phyloP scores from a whole-genome alignment of 2,888 invertebrate genomes.

The Archips xylosteana region DNA sequence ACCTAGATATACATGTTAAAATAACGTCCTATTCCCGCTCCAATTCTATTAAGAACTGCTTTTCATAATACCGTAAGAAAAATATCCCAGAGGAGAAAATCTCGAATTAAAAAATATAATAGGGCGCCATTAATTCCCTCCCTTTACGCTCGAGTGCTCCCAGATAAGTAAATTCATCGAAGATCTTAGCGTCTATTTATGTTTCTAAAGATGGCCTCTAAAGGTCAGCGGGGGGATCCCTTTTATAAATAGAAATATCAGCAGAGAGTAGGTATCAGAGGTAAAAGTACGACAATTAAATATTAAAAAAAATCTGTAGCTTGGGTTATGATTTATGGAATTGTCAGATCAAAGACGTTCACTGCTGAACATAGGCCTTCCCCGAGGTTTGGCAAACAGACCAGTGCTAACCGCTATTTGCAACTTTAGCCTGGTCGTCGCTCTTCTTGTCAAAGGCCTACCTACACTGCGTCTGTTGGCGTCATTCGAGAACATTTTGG shows the following conservation, averaged over 20 bases:
- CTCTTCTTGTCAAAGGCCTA: too few relatives aligned
- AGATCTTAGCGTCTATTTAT: not conserved
- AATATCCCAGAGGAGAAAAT: not conserved
- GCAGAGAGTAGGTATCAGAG: not conserved
- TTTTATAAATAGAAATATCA: not conserved
- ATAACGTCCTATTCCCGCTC: not conserved
- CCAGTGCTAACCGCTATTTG: too few relatives aligned
- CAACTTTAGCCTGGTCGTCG: too few relatives aligned
- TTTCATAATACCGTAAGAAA: slow-evolving; percentile 2
- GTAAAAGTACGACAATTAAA: not conserved
- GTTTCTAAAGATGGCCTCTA: not conserved
- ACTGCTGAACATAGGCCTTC: too few relatives aligned
- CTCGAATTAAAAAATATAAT: slow-evolving; percentile 6
- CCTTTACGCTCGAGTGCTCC: slow-evolving; percentile 7
- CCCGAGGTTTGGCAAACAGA: too few relatives aligned
- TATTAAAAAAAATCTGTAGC: too few relatives aligned
- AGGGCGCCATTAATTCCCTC: not conserved
- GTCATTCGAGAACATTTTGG: too few relatives aligned
- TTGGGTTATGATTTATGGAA: not conserved
- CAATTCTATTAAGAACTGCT: not conserved
- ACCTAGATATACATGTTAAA: not conserved
- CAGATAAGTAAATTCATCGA: slow-evolving; percentile 9
- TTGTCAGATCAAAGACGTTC: too few relatives aligned
- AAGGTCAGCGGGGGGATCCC: not conserved
- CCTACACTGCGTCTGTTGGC: too few relatives aligned